Conservation (phyloP, 2,113 vertebrate species). For the Peromyscus californicus region DNA sequence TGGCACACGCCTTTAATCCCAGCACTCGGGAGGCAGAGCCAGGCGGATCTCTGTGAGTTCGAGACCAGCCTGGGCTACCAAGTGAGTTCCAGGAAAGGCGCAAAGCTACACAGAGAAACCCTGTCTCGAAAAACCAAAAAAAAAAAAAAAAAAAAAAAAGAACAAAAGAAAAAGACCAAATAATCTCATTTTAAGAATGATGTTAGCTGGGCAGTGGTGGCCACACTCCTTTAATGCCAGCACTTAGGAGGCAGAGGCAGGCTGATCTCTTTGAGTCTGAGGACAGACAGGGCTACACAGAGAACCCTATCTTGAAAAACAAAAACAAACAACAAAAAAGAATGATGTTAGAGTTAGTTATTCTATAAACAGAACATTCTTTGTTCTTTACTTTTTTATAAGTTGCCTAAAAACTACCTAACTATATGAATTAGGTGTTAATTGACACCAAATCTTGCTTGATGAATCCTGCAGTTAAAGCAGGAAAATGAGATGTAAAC, state of each 20-base stretch:
- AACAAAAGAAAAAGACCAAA: neutral
- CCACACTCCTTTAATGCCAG: neutral
- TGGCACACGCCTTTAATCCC: no score
- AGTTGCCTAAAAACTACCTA: constrained; percentile 56
- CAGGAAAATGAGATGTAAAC: constrained; percentile 55
- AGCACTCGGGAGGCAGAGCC: no score
- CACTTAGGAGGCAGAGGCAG: neutral
- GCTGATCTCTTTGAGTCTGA: neutral
- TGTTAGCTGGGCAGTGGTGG: neutral
- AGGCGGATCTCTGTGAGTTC: no score
- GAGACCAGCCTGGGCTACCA: no score
- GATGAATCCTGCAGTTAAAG: constrained; percentile 34
- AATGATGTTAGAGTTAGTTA: constrained; percentile 3
- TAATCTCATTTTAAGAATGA: constrained; percentile 41
- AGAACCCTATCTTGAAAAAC: neutral
- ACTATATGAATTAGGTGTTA: constrained; percentile 50
- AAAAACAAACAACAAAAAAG: neutral
- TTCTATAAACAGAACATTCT: constrained; percentile 20
- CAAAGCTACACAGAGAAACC: no score
- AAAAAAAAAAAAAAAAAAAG: no score
- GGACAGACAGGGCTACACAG: neutral
- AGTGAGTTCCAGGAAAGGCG: no score
- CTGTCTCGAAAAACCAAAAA: no score
- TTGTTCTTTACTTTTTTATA: constrained; percentile 25
- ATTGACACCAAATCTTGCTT: constrained; percentile 39